Evolutionary conservation across 2,113 vertebrate species (phyloP), one percentile per base, ranked within the genome.

Genomic region (Spea bombifrons): DNA sequence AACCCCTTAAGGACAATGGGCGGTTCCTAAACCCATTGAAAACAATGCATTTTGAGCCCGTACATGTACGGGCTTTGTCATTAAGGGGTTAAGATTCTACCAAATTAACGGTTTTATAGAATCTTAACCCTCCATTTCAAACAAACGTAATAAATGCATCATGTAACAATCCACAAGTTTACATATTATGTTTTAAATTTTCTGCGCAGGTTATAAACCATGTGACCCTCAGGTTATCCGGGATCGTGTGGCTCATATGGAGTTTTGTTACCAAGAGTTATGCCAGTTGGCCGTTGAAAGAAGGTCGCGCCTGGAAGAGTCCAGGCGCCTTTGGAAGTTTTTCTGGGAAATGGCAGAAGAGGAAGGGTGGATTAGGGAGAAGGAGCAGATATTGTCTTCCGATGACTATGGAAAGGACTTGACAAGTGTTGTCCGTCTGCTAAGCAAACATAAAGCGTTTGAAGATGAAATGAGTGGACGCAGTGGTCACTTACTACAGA

Each of bases 331-430:
- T 77, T 99, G 97, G 97, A 97, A 95, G 80, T 98, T 99, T 87
- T 97, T 98, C 90, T 99, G 96, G 97, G 97, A 99, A 84, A 97
- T 98, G 97, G 94, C 96, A 0, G 96, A 99, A 84, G 96, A 98
- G 77, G 97, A 98, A 81, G 94, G 95, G 79, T 99, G 97, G 97
- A 97, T 99, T 80, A 90, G 96, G 3, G 96, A 99, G 84, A 97
- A 98, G 85, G 96, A 99, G 84, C 96, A 97, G 88, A 97, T 99
- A 81, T 86, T 99, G 76, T 97, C 95, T 2, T 96, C 94, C 0
- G 89, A 95, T 1, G 97, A 98, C 83, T 94, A 92, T 0, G 94
- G 95, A 3, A 96, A 95, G 75, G 97, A 99, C 87, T 87, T 98
- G 73, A 99, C 96, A 2, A 96, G 96, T 0, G 94, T 95, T 0